These are phyloP conservation scores for Oncorhynchus gorbuscha DNA, from an alignment of 2,113 vertebrate genomes.

Conservation along the genomic window DNA sequence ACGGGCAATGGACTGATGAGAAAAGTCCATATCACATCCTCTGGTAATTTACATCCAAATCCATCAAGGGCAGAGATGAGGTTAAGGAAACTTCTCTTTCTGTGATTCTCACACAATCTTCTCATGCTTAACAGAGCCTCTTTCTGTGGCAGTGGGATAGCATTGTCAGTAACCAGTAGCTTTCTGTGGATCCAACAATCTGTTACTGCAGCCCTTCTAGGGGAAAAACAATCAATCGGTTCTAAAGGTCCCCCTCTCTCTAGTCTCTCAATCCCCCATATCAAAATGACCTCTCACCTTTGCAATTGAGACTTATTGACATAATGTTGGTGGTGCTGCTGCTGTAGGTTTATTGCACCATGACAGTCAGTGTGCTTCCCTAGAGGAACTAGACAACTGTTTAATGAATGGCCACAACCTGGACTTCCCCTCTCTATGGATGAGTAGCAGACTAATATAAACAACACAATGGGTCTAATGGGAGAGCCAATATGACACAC, in stretches of 20 bases:
- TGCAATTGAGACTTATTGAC: background rate
- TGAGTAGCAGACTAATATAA: background rate
- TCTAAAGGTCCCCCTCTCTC: too few species aligned
- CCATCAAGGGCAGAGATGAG: too few species aligned
- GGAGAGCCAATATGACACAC: background rate
- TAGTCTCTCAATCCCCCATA: background rate
- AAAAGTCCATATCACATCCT: background rate
- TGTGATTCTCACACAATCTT: background rate
- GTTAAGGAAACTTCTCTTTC: too few species aligned
- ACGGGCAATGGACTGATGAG: background rate
- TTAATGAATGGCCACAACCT: background rate
- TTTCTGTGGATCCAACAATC: too few species aligned
- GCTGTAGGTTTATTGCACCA: slow-evolving; percentile 1
- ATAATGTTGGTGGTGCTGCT: background rate
- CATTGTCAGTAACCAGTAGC: too few species aligned
- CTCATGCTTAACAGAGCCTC: background rate
- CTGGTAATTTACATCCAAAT: background rate
- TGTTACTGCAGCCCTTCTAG: too few species aligned
- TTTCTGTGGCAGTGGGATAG: background rate
- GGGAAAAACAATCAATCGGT: too few species aligned
- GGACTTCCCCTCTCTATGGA: background rate
- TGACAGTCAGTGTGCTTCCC: background rate
- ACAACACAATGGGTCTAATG: background rate
- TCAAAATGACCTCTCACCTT: background rate
- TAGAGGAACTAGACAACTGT: background rate